phyloP scores from a whole-genome alignment of 2,113 vertebrate genomes.

The Carlito syrichta region DNA sequence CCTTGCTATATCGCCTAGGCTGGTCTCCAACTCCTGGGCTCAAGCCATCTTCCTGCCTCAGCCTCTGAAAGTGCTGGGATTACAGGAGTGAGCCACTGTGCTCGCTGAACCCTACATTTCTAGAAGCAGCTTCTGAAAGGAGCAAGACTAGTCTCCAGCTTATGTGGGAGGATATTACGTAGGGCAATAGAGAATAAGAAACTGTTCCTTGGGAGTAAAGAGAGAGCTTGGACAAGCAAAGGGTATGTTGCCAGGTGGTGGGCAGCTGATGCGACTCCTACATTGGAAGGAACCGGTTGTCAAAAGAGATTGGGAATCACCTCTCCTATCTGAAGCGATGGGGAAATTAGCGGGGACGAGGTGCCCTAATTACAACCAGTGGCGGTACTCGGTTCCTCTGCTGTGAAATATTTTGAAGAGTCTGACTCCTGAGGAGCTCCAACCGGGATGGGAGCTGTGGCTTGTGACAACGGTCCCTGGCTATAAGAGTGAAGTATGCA shows the following conservation, averaged over 20 bases:
- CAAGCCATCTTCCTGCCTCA: too few species aligned
- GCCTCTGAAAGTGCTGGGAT: too few species aligned
- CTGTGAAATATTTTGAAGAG: background rate
- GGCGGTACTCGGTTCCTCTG: background rate
- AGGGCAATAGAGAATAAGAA: background rate
- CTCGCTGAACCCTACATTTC: slow-evolving; percentile 12
- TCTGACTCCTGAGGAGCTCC: background rate
- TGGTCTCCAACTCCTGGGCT: too few species aligned
- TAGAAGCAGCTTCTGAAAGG: slow-evolving; percentile 34
- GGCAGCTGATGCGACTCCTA: background rate
- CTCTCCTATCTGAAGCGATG: background rate
- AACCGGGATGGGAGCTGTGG: background rate
- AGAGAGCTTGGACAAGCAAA: background rate
- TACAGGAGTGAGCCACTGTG: too few species aligned
- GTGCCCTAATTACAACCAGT: background rate
- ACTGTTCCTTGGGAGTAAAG: background rate
- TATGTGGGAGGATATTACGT: background rate
- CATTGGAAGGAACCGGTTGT: background rate
- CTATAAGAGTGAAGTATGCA: background rate
- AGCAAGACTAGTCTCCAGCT: background rate
- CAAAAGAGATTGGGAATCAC: background rate
- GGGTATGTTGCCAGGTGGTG: background rate
- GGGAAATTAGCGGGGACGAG: background rate
- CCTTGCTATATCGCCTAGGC: too few species aligned
- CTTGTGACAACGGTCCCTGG: background rate